These are phyloP conservation scores for Lepus townsendii DNA, from an alignment of 2,797 vertebrate species.

Conservation along the genomic window DNA sequence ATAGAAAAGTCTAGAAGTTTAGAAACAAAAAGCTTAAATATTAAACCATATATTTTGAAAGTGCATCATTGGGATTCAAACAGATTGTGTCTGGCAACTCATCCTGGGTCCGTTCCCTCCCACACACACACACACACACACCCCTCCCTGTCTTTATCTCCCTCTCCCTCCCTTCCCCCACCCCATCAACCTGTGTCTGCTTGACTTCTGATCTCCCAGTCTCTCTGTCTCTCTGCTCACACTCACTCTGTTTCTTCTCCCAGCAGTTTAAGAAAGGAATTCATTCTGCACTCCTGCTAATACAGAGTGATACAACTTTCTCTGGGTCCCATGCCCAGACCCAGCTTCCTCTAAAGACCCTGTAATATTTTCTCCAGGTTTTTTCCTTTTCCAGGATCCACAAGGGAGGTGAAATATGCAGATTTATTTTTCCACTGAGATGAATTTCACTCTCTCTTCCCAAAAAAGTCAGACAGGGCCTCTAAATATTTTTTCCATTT, in stretches of 20 bases:
- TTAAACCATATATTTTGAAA: neutral
- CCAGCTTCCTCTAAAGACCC: neutral
- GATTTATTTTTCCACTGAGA: constrained; percentile 56
- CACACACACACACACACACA: too few relatives aligned
- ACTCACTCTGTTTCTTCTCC: neutral
- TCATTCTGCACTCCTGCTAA: neutral
- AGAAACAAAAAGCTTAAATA: constrained; percentile 35
- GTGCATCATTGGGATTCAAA: neutral
- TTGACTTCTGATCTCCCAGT: too few relatives aligned
- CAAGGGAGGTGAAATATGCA: neutral
- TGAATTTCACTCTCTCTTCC: constrained; percentile 44
- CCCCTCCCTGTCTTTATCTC: too few relatives aligned
- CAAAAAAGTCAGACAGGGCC: constrained; percentile 29
- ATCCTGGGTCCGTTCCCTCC: too few relatives aligned
- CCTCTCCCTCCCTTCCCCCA: too few relatives aligned
- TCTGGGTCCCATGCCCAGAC: neutral
- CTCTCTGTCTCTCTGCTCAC: neutral
- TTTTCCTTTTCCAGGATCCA: neutral
- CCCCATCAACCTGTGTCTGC: too few relatives aligned
- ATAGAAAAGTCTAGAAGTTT: constrained; percentile 50
- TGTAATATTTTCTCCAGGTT: constrained; percentile 16
- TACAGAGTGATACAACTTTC: neutral
- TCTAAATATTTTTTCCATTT: constrained; percentile 73
- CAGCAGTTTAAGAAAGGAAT: neutral
- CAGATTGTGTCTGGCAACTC: too few relatives aligned